phyloP scores from a whole-genome alignment of 2,888 invertebrate species.

The Lasioglossum lativentre region DNA sequence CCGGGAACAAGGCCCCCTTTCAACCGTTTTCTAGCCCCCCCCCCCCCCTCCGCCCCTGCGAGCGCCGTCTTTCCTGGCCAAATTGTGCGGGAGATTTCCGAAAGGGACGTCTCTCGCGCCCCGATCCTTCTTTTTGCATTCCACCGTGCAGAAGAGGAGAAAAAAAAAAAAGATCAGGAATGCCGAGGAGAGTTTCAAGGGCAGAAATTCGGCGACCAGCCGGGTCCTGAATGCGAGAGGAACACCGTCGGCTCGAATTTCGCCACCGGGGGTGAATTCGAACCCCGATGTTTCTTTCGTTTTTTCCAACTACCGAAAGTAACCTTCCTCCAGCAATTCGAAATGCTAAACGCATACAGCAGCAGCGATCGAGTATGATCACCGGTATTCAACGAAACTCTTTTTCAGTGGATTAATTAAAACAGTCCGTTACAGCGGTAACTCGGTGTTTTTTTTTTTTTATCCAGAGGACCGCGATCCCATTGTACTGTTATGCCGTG shows the following conservation, averaged over 20 bases:
- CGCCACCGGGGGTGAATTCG: constrained; percentile 36
- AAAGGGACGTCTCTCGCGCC: constrained; percentile 54
- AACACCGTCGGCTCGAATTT: constrained; percentile 42
- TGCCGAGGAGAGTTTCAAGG: constrained; percentile 17
- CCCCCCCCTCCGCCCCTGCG: no score
- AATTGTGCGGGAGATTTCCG: constrained; percentile 50
- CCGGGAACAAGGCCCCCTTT: constrained; percentile 78
- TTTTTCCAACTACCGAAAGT: not conserved
- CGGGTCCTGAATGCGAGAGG: constrained; percentile 27
- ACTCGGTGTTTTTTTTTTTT: constrained; percentile 2
- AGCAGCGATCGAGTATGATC: no score
- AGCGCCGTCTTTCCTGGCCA: constrained; percentile 21
- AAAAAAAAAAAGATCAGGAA: constrained; percentile 14
- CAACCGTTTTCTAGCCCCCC: constrained; percentile 74
- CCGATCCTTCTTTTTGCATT: constrained; percentile 62
- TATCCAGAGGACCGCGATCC: not conserved
- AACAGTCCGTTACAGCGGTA: not conserved
- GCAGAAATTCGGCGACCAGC: not conserved
- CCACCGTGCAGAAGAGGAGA: constrained; percentile 31
- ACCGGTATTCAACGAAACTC: not conserved
- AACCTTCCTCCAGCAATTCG: not conserved
- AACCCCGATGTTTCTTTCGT: not conserved
- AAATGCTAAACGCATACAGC: not conserved
- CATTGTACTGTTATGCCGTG: no score
- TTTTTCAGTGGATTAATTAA: constrained; percentile 7